Evolutionary conservation across 2,888 invertebrate genomes (phyloP).

Genomic region (Apoda limacodes): DNA sequence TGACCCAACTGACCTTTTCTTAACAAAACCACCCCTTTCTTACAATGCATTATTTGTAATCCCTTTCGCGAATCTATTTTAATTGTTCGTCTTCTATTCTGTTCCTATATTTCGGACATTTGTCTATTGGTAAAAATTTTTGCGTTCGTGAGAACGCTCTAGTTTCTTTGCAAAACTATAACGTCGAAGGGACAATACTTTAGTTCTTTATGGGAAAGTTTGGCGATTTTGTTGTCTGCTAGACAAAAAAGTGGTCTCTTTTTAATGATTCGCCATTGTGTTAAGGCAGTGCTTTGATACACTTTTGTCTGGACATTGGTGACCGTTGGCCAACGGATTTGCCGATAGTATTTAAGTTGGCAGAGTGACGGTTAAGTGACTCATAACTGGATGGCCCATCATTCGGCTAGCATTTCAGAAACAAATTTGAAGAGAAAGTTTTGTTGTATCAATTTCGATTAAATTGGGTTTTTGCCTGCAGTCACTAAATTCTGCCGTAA

Average conservation of each 20-base stretch:
- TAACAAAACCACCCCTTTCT: slow-evolving; percentile 57
- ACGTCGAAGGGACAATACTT: slow-evolving; percentile 41
- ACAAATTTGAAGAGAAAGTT: too few species aligned
- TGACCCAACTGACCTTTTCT: slow-evolving; percentile 61
- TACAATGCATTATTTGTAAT: slow-evolving; percentile 69
- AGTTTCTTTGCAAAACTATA: slow-evolving; percentile 66
- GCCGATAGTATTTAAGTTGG: slow-evolving; percentile 57
- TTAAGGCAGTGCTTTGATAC: slow-evolving; percentile 47
- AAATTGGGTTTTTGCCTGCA: too few species aligned
- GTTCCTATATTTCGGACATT: slow-evolving; percentile 40
- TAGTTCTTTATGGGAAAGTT: slow-evolving; percentile 50
- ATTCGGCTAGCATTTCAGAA: too few species aligned
- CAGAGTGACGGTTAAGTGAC: slow-evolving; percentile 33
- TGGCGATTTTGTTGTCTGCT: slow-evolving; percentile 36
- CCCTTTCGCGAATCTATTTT: slow-evolving; percentile 71
- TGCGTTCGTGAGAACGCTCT: slow-evolving; percentile 65
- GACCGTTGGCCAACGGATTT: slow-evolving; percentile 66
- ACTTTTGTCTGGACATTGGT: slow-evolving; percentile 49
- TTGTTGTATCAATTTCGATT: too few species aligned
- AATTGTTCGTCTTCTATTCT: slow-evolving; percentile 52
- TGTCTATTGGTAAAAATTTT: slow-evolving; percentile 59
- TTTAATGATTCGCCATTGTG: slow-evolving; percentile 66
- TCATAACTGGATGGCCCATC: slow-evolving; percentile 38
- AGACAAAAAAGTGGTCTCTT: slow-evolving; percentile 63
- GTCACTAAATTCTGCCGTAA: too few species aligned